Evolutionary conservation across 2,797 vertebrate genomes (phyloP).

Genomic region (Mallotus villosus): DNA sequence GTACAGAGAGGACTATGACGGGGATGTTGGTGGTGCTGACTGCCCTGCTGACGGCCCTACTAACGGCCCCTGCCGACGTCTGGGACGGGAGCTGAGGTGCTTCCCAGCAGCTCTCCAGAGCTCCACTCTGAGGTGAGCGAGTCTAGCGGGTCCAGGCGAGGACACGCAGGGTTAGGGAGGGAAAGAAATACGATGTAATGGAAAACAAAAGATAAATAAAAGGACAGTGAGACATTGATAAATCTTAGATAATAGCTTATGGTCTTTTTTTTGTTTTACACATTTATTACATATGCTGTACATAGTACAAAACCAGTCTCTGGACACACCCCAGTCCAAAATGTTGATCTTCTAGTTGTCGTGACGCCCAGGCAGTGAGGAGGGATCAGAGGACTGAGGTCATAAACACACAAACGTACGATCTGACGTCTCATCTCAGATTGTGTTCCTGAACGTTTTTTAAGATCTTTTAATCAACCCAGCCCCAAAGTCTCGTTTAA

Average conservation of each 20-base stretch:
- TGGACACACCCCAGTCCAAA: slow-evolving; percentile 22
- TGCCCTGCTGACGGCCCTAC: slow-evolving; percentile 39
- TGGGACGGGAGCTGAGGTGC: slow-evolving; percentile 9
- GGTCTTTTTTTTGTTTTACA: slow-evolving; percentile 20
- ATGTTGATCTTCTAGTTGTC: slow-evolving; percentile 23
- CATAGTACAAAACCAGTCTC: slow-evolving; percentile 67
- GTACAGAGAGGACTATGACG: slow-evolving; percentile 22
- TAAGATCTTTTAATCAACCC: not conserved
- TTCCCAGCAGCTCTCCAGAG: slow-evolving; percentile 19
- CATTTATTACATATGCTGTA: slow-evolving; percentile 60
- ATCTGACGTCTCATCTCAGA: too few relatives aligned
- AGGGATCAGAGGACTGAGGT: too few relatives aligned
- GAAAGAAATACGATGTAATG: not conserved
- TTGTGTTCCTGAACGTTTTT: too few relatives aligned
- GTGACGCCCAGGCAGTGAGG: not conserved
- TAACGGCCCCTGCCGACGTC: slow-evolving; percentile 28
- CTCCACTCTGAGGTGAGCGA: slow-evolving; percentile 53
- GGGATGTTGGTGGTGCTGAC: slow-evolving; percentile 37
- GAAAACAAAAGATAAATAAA: not conserved
- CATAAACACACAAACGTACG: too few relatives aligned
- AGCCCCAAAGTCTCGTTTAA: not conserved
- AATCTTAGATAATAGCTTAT: slow-evolving; percentile 32
- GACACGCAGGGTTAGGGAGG: not conserved
- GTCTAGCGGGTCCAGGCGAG: not conserved
- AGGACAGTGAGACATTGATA: not conserved